Percentiles rank a stretch among this genome's conserved stretches.
Evolutionary conservation across 2,113 vertebrate species (phyloP).

Genomic region (Sorex fumeus): DNA sequence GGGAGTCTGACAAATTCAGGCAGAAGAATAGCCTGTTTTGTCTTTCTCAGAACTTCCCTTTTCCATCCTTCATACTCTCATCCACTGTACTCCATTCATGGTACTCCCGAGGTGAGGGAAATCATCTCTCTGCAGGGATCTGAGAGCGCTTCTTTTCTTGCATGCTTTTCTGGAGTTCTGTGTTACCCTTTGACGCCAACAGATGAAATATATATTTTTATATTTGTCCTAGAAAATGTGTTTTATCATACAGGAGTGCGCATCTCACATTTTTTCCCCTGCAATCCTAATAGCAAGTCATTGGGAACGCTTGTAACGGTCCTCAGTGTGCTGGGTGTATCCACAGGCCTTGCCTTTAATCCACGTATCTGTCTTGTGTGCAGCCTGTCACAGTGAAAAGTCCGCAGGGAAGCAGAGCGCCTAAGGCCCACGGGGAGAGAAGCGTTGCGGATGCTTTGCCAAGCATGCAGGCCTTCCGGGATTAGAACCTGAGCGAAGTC

Average conservation of each 20-base stretch:
- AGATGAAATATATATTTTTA: constrained; percentile 18
- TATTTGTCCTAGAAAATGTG: constrained; percentile 52
- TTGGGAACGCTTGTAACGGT: constrained; percentile 30
- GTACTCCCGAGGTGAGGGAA: too few species aligned
- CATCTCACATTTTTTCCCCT: constrained; percentile 19
- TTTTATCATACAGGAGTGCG: neutral
- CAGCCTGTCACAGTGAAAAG: constrained; percentile 17
- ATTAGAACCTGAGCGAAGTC: neutral
- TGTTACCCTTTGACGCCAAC: neutral
- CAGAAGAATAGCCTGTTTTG: neutral
- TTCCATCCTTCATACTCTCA: neutral
- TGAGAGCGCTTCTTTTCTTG: neutral
- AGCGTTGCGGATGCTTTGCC: constrained; percentile 44
- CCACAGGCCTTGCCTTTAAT: constrained; percentile 50
- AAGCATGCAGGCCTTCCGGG: neutral
- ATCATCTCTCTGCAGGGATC: neutral
- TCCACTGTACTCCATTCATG: neutral
- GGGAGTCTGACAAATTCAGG: neutral
- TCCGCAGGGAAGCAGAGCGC: neutral
- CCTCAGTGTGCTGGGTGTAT: constrained; percentile 11
- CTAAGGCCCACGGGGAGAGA: constrained; percentile 34
- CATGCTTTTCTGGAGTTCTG: neutral
- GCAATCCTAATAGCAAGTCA: constrained; percentile 44
- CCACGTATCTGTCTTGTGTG: constrained; percentile 20
- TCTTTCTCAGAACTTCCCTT: neutral